phyloP scores from a whole-genome alignment of 2,888 invertebrate species.

The Meliscaeva auricollis region DNA sequence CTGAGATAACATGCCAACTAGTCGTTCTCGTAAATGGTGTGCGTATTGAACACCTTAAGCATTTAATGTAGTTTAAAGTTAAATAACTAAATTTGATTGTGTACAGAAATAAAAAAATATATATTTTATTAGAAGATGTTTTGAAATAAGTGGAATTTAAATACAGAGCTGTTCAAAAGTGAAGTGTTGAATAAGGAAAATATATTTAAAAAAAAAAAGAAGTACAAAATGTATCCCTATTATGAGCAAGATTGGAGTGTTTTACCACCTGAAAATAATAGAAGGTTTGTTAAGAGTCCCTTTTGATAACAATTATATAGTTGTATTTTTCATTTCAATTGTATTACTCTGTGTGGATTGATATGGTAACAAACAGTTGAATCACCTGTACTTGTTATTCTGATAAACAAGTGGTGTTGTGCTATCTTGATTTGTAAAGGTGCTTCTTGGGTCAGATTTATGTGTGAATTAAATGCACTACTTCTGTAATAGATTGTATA shows the following conservation, averaged over 20 bases:
- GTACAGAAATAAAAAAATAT: neutral
- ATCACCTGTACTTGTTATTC: constrained; percentile 20
- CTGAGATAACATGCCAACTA: constrained; percentile 65
- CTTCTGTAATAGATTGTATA: neutral
- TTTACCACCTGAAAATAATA: constrained; percentile 92
- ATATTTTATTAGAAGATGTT: neutral
- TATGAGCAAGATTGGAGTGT: constrained; percentile 94
- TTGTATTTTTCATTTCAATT: neutral
- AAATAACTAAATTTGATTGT: neutral
- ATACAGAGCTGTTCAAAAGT: neutral
- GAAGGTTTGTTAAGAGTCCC: constrained; percentile 87
- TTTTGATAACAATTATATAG: neutral
- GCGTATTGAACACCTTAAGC: constrained; percentile 47
- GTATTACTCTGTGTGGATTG: neutral
- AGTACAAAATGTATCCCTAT: constrained; percentile 82
- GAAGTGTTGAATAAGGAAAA: constrained; percentile 5
- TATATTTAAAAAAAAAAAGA: constrained; percentile 9
- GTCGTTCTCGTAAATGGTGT: constrained; percentile 60
- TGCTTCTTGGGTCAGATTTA: constrained; percentile 43
- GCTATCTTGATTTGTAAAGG: constrained; percentile 38
- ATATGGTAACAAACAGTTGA: constrained; percentile 29
- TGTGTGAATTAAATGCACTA: constrained; percentile 45
- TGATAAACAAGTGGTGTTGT: neutral
- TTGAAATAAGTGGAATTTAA: constrained; percentile 1
- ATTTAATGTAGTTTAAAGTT: constrained; percentile 31